Conservation (phyloP, 2,113 vertebrate species). For the Daboia siamensis region DNA sequence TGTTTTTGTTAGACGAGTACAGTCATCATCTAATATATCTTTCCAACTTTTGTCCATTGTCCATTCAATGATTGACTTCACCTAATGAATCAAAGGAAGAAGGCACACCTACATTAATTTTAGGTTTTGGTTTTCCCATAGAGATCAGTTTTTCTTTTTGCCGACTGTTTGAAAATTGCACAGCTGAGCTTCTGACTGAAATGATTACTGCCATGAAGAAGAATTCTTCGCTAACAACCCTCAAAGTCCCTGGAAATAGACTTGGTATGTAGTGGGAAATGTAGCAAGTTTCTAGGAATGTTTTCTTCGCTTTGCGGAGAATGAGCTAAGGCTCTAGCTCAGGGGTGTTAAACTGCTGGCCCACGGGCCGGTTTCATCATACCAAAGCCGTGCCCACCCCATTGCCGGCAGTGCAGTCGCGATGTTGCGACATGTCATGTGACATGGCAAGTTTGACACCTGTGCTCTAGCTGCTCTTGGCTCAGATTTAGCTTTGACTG, state of each 20-base stretch:
- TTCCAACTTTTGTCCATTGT: background rate
- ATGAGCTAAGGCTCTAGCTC: background rate
- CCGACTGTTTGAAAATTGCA: conserved; percentile 83
- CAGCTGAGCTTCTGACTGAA: conserved; percentile 73
- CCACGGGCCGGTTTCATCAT: too few species aligned
- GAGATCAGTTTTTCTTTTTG: conserved; percentile 86
- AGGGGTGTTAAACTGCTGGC: too few species aligned
- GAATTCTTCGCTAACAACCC: conserved; percentile 76
- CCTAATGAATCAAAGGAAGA: background rate
- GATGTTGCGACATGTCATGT: too few species aligned
- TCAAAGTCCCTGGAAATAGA: conserved; percentile 85
- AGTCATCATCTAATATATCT: background rate
- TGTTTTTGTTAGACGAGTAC: background rate
- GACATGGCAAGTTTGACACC: too few species aligned
- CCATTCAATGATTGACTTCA: background rate
- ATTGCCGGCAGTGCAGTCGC: too few species aligned
- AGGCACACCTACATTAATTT: background rate
- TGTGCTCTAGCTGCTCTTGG: background rate
- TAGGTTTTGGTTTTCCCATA: conserved; percentile 52
- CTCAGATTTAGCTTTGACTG: background rate
- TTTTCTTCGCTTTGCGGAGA: background rate
- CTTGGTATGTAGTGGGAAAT: conserved; percentile 73
- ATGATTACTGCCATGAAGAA: conserved; percentile 77
- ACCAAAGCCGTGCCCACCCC: too few species aligned
- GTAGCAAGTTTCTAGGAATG: background rate